phyloP scores from a whole-genome alignment of 2,888 invertebrate genomes.

The Drosophila flavopinicola region DNA sequence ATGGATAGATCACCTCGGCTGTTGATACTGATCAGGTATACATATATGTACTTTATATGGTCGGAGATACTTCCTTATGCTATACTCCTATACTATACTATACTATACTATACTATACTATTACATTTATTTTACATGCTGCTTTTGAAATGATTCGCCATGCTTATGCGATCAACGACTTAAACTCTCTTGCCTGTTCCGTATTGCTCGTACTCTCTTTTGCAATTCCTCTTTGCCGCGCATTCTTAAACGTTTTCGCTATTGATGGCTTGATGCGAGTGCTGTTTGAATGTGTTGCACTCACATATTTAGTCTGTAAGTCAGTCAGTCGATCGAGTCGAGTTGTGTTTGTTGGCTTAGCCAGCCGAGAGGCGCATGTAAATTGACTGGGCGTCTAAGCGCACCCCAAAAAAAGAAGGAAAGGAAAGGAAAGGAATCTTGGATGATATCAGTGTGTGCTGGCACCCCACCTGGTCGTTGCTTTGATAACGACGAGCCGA shows the following conservation, averaged over 20 bases:
- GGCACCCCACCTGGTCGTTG: constrained; percentile 65
- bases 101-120: too few species aligned
- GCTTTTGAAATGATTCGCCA: too few species aligned
- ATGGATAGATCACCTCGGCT: too few species aligned
- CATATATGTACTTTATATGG: too few species aligned
- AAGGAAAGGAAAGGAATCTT: constrained; percentile 3
- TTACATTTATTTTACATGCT: too few species aligned
- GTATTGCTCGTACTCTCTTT: not conserved
- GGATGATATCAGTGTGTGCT: constrained; percentile 59
- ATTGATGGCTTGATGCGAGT: constrained; percentile 11
- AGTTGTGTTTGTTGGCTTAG: constrained; percentile 57
- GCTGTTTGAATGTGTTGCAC: constrained; percentile 23
- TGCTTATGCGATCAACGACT: too few species aligned
- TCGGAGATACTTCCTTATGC: too few species aligned
- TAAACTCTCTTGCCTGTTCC: too few species aligned
- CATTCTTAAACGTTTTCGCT: constrained; percentile 3
- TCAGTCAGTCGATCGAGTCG: constrained; percentile 10
- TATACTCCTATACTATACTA: too few species aligned
- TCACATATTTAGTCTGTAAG: constrained; percentile 18
- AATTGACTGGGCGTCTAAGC: constrained; percentile 57
- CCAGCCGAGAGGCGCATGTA: constrained; percentile 57
- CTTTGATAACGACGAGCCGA: constrained; percentile 57
- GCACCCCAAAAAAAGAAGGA: constrained; percentile 30
- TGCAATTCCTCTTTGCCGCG: not conserved
- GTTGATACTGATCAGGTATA: too few species aligned